Conservation (phyloP, 1,140 invertebrate genomes). For the Mercenaria mercenaria region DNA sequence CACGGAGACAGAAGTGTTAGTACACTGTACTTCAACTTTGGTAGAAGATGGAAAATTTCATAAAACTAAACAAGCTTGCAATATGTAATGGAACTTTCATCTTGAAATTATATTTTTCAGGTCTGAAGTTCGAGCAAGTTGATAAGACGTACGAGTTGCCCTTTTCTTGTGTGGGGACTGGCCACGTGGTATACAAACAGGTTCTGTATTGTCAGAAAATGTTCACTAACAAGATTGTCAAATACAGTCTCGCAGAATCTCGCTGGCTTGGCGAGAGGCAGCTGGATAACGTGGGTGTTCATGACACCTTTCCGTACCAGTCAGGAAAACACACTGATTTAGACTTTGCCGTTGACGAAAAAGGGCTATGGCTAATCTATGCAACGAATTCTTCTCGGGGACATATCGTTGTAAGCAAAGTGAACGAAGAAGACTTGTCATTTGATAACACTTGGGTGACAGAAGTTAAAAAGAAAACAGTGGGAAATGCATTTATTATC, state of each 20-base stretch:
- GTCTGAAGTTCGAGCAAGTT: slow-evolving; percentile 64
- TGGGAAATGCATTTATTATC: slow-evolving; percentile 82
- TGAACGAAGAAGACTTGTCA: slow-evolving; percentile 75
- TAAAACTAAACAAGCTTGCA: no score
- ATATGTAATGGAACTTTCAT: no score
- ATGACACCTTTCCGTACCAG: slow-evolving; percentile 79
- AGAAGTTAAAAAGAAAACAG: slow-evolving; percentile 74
- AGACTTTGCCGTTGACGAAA: slow-evolving; percentile 82
- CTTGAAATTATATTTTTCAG: not conserved
- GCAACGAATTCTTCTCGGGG: slow-evolving; percentile 76
- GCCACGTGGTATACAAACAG: slow-evolving; percentile 79
- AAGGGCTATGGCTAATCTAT: slow-evolving; percentile 82
- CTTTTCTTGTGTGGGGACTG: slow-evolving; percentile 81
- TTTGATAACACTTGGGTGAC: slow-evolving; percentile 80
- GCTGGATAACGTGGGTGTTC: slow-evolving; percentile 73
- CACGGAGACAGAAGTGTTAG: no score
- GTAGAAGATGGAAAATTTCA: no score
- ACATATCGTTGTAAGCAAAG: slow-evolving; percentile 79
- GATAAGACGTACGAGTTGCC: slow-evolving; percentile 72
- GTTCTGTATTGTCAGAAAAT: slow-evolving; percentile 79
- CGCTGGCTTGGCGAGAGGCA: slow-evolving; percentile 71
- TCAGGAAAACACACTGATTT: slow-evolving; percentile 77
- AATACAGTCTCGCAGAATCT: slow-evolving; percentile 75
- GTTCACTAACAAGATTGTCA: slow-evolving; percentile 77
- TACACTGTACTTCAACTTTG: no score